phyloP scores from a whole-genome alignment of 2,113 vertebrate species.

The Enhydra lutris region DNA sequence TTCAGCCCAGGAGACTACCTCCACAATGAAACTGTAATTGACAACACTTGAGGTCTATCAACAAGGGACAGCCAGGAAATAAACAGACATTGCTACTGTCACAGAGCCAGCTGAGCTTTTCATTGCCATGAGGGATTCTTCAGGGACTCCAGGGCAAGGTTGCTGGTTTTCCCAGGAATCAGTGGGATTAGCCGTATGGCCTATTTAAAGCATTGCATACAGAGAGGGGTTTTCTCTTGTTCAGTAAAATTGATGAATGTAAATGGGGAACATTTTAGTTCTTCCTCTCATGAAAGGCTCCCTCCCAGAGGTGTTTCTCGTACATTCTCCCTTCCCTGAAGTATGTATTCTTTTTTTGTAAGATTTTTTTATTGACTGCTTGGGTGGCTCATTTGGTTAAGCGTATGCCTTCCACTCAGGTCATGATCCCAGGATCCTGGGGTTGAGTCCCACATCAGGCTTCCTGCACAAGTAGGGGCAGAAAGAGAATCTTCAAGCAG shows the following conservation, averaged over 20 bases:
- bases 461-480: too few relatives aligned
- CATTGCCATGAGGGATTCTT: background rate
- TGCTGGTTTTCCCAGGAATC: background rate
- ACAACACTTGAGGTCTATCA: slow-evolving; percentile 12
- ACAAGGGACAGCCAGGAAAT: slow-evolving; percentile 19
- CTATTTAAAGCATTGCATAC: background rate
- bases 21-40: background rate
- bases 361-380: background rate
- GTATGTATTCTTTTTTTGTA: background rate
- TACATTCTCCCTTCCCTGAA: background rate
- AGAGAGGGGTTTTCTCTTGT: background rate
- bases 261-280: background rate
- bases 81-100: background rate
- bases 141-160: background rate
- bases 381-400: too few relatives aligned
- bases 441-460: too few relatives aligned
- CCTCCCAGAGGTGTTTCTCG: background rate
- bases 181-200: background rate
- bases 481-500: too few relatives aligned
- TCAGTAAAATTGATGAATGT: background rate
- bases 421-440: too few relatives aligned
- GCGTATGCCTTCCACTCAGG: too few relatives aligned
- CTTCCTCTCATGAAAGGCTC: background rate
- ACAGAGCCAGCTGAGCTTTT: background rate
- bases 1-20: slow-evolving; percentile 8